Base-by-base conservation (phyloP, 2,113 vertebrate species). In the Rhabdomys dilectus region DNA sequence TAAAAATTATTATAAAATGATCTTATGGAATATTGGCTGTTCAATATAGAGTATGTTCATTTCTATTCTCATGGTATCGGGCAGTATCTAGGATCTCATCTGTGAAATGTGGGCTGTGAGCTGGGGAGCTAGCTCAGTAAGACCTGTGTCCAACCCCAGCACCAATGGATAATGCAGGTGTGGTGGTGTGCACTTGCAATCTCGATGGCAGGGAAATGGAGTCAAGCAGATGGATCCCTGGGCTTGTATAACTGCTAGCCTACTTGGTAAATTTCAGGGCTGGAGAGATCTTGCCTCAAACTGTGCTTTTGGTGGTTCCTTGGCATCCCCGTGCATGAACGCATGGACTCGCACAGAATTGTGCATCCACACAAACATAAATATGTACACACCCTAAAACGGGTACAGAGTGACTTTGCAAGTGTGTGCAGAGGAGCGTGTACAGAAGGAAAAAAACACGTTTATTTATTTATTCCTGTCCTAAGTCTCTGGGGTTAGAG, bases 391-490 rank as follows among this genome's bases (percentile, higher is more conserved):
- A 39, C 13, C 2, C 53, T 42, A 26, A 42, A 26, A 84, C 4
- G 1, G 15, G 8, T 51, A 31, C 9, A 45, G 5, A 24, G 66
- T 64, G n/a, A 16, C 19, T 19, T 1, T 39, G 12, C 11, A 80
- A 3, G 26, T 39, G 12, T 66, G 1, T 89, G 29, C 22, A 11
- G 12, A 2, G 8, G 34, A 17, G 12, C 1, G 11, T n/a, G 19
- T 10, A 9, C 31, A 16, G 42, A 16, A 4, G 2, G 22, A 3
- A 22, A 3, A 26, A 1, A 26, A 0, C 0, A 1, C 39, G 5
- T 51, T 31, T 22, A 7, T 42, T 73, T 48, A 24, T 72, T 62
- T 88, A 73, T 51, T 76, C 16, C 12, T 51, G 39, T 84, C 6
- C 9, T 31, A 26, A 45, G 17, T 90, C 1, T n/a, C 17, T 2